A percentile compares a stretch with the other conserved stretches of the same genome.
Conservation (phyloP, 2,888 invertebrate species). For the Pachymerium ferrugineum region DNA sequence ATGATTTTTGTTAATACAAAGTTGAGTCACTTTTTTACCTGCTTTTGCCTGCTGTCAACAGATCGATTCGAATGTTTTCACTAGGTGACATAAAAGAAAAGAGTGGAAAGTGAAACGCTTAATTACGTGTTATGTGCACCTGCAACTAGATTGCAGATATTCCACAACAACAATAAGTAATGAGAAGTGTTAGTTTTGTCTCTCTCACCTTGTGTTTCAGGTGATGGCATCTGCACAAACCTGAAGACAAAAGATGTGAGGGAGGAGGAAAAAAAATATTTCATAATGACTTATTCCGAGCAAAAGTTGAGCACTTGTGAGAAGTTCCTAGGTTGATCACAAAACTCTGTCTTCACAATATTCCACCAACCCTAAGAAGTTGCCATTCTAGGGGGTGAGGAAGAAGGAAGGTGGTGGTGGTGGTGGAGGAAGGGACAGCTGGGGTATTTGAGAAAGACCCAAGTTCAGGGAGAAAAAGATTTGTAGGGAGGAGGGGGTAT, state of each 20-base stretch:
- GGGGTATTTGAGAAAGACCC: conserved; percentile 3
- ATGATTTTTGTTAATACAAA: conserved; percentile 1
- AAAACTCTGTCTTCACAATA: background rate
- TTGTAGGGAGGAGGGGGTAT: background rate
- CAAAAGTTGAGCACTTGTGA: background rate
- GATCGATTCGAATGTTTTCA: conserved; percentile 15
- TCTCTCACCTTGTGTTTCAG: background rate
- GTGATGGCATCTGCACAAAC: background rate
- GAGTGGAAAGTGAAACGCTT: conserved; percentile 13
- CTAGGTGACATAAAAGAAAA: background rate
- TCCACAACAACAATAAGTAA: conserved; percentile 2
- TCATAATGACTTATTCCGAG: background rate
- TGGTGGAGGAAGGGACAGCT: no score
- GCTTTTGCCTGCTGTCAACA: conserved; percentile 12
- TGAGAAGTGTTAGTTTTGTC: background rate
- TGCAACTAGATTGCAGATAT: conserved; percentile 18
- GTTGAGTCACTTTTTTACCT: conserved; percentile 9
- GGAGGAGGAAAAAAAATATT: background rate
- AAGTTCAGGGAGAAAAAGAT: conserved; percentile 12
- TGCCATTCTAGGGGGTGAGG: conserved; percentile 11
- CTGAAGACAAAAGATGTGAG: background rate
- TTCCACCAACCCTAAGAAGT: background rate
- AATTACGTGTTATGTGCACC: conserved; percentile 10
- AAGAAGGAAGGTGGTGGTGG: background rate
- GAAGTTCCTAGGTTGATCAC: background rate